These are phyloP conservation scores for Rhynchonycteris naso DNA, from an alignment of 2,797 vertebrate species.

Conservation along the genomic window DNA sequence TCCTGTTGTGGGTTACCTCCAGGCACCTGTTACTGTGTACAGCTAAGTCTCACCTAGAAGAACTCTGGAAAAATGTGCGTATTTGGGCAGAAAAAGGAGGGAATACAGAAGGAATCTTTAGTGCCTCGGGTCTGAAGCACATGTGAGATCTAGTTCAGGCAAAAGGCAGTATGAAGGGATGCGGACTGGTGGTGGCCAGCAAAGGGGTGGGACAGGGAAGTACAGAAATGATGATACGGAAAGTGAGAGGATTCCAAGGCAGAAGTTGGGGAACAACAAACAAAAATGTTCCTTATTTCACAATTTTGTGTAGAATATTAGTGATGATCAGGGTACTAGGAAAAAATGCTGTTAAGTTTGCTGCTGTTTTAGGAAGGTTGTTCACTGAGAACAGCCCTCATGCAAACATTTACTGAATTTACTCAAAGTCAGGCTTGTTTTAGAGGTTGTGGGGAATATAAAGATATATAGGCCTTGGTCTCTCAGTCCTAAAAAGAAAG, in stretches of 20 bases:
- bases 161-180: neutral
- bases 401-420: neutral
- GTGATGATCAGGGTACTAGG: neutral
- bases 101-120: neutral
- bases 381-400: neutral
- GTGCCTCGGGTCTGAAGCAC: neutral
- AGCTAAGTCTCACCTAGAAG: neutral
- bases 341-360: neutral
- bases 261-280: neutral
- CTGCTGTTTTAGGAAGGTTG: neutral
- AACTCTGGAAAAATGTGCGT: neutral
- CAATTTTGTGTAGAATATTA: neutral
- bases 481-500: neutral
- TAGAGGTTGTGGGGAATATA: neutral
- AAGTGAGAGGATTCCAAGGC: neutral
- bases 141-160: neutral
- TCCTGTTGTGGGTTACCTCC: neutral
- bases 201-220: neutral
- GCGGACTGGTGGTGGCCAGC: neutral
- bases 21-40: neutral
- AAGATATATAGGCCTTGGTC: neutral
- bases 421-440: neutral
- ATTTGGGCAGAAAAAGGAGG: neutral
- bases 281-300: slow-evolving; percentile 15
- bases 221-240: neutral